Base-by-base conservation (phyloP, 2,888 invertebrate species). In the Maniola hyperantus region DNA sequence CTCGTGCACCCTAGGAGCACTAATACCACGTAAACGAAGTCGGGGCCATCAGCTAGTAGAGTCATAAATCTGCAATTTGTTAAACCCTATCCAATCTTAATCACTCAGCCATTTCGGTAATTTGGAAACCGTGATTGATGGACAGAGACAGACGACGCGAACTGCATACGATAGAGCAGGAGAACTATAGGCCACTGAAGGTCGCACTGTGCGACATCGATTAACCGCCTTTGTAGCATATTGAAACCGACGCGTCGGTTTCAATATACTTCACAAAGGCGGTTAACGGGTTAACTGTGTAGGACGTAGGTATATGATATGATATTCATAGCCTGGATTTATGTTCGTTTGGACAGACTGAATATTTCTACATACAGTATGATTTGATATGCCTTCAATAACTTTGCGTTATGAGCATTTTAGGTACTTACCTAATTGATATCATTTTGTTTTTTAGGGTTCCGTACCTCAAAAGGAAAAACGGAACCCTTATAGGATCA, bases 241-340 rank as follows among this genome's bases (percentile, higher is more conserved):
- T 54, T 36, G 54, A 10, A 54, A 15, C 36, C 36, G 54, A 36
- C n/a, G n/a, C n/a, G n/a, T 36, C 54, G 36, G 36, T 15, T 54
- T 10, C 54, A 36, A 54, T 15, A 18, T 34, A 36, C 33, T 13
- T n/a, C n/a, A 54, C 54, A 36, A 54, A 54, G 36, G 54, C 54
- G 36, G 34, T 54, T 54, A 54, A 36, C 54, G 36, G 54, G 34
- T 54, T 54, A 15, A 54, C 54, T 15, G n/a, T n/a, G n/a, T n/a
- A n/a, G n/a, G n/a, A n/a, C n/a, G n/a, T n/a, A n/a, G n/a, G n/a
- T n/a, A n/a, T n/a, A n/a, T n/a, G n/a, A 36, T 54, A 54, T 54
- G 54, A 54, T 36, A 54, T 54, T 36, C 36, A 54, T 54, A 54
- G 54, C 54, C 36, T 2, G 15, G 54, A 54, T 54, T 54, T 48